A percentile compares a stretch with the other conserved stretches of the same genome.
Conservation (phyloP, 2,888 invertebrate species). For the Zeuzera pyrina region DNA sequence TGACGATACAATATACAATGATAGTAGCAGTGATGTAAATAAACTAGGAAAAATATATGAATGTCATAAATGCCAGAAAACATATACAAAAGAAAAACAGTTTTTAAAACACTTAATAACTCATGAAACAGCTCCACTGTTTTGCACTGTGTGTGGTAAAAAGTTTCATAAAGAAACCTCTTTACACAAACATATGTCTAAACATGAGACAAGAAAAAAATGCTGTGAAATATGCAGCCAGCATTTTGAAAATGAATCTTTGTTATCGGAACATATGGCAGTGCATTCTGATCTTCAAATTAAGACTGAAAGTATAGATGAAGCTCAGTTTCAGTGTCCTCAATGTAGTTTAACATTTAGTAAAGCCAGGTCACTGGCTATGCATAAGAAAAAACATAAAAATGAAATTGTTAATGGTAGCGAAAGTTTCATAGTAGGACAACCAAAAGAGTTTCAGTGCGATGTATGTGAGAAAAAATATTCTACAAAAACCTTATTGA, state of each 20-base stretch:
- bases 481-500: conserved; percentile 42
- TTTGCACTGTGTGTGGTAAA: conserved; percentile 40
- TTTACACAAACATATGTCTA: conserved; percentile 42
- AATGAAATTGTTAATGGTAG: too few species aligned
- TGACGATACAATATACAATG: too few species aligned
- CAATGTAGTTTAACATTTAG: conserved; percentile 67
- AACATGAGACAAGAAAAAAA: conserved; percentile 23
- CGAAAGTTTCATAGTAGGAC: conserved; percentile 37
- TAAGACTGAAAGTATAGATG: conserved; percentile 25
- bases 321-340: conserved; percentile 46
- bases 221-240: conserved; percentile 23
- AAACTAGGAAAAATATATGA: conserved; percentile 9
- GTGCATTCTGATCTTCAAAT: conserved; percentile 18
- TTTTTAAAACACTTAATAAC: conserved; percentile 58
- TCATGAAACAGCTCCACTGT: conserved; percentile 33
- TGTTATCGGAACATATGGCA: conserved; percentile 23
- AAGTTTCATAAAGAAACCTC: conserved; percentile 30
- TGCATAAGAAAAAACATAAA: conserved; percentile 43
- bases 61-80: too few species aligned
- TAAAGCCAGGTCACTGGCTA: conserved; percentile 62
- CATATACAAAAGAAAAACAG: conserved; percentile 56
- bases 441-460: conserved; percentile 43
- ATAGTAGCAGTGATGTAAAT: too few species aligned
- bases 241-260: conserved; percentile 18
- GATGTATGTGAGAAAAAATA: conserved; percentile 61